Percentiles rank a stretch among this genome's conserved stretches.
phyloP scores from a whole-genome alignment of 2,797 vertebrate genomes.

The Trematomus bernacchii region DNA sequence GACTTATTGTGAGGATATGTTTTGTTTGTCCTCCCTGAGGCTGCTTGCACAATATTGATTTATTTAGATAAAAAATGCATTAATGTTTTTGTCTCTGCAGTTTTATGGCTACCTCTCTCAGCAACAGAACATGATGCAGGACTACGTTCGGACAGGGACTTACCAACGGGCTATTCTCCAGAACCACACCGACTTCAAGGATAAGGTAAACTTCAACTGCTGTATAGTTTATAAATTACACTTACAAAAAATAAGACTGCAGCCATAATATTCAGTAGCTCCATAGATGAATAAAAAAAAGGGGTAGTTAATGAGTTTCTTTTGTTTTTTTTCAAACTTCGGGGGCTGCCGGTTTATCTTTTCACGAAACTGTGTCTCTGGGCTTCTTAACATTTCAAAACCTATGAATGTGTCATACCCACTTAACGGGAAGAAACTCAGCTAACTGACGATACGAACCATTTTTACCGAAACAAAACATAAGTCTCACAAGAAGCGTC shows the following conservation, averaged over 20 bases:
- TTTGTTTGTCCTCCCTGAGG: neutral
- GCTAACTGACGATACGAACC: too few species aligned
- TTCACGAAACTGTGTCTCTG: too few species aligned
- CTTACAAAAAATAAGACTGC: neutral
- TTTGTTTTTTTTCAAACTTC: too few species aligned
- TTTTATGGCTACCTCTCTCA: constrained; percentile 99
- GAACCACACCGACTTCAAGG: constrained; percentile 97
- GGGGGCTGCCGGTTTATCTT: too few species aligned
- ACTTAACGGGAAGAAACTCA: too few species aligned
- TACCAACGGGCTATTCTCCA: constrained; percentile 97
- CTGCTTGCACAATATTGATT: neutral
- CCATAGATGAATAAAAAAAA: neutral
- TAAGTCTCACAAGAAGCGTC: too few species aligned
- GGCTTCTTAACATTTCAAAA: too few species aligned
- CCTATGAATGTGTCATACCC: too few species aligned
- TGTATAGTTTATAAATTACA: neutral
- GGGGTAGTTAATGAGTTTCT: too few species aligned
- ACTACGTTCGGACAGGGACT: constrained; percentile 96
- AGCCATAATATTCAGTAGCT: neutral
- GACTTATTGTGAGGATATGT: too few species aligned
- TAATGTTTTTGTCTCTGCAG: constrained; percentile 71
- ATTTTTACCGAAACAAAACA: too few species aligned
- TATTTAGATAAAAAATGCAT: neutral
- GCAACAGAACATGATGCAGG: constrained; percentile 99
- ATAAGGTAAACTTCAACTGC: constrained; percentile 86